Conservation (phyloP, 2,888 invertebrate genomes). For the Dexiosoma caninum region DNA sequence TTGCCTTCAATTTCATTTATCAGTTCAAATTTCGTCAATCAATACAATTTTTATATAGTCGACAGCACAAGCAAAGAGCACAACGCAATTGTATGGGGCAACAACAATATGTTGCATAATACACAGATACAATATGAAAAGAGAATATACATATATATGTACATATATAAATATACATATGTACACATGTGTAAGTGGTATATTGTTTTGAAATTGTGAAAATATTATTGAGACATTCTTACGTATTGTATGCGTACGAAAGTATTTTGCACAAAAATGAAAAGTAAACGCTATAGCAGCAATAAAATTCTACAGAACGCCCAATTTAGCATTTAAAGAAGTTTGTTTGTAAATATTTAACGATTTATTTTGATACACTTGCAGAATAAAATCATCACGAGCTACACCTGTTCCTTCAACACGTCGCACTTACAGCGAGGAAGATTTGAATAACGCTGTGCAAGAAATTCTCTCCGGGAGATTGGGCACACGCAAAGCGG, state of each 20-base stretch:
- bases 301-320: background rate
- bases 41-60: slow-evolving; percentile 35
- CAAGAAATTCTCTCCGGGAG: slow-evolving; percentile 95
- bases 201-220: background rate
- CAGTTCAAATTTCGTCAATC: slow-evolving; percentile 55
- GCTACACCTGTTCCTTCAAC: slow-evolving; percentile 76
- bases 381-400: slow-evolving; percentile 84
- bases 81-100: slow-evolving; percentile 20
- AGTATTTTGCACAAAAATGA: background rate
- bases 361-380: too few species aligned
- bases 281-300: background rate
- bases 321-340: background rate
- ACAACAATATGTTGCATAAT: slow-evolving; percentile 21
- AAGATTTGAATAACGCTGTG: slow-evolving; percentile 95
- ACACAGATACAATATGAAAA: background rate
- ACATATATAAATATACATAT: too few species aligned
- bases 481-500: slow-evolving; percentile 93
- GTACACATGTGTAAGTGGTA: too few species aligned
- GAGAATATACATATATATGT: too few species aligned
- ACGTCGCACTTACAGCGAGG: slow-evolving; percentile 94
- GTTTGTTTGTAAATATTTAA: background rate
- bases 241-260: background rate
- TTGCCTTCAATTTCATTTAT: slow-evolving; percentile 52
- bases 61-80: background rate
- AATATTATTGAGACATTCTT: background rate